Conservation (phyloP, 2,797 vertebrate species). For the Decapterus maruadsi region DNA sequence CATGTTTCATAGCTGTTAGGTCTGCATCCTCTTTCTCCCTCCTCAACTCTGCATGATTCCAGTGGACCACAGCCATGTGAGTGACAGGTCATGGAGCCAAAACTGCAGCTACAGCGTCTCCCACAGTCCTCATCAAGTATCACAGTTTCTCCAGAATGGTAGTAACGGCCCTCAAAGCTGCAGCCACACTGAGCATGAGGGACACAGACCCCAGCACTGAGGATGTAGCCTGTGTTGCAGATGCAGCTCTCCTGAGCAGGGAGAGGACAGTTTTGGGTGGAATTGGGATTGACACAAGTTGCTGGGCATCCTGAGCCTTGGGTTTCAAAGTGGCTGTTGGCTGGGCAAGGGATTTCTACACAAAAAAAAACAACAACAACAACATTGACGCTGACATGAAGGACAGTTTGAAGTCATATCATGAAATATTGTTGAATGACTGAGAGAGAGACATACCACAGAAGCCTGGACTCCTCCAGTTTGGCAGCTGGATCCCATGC, state of each 20-base stretch:
- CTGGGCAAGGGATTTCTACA: slow-evolving; percentile 74
- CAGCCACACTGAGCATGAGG: slow-evolving; percentile 78
- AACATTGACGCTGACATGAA: fast-evolving
- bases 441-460: slow-evolving; percentile 75
- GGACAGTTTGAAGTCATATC: fast-evolving
- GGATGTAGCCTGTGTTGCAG: slow-evolving; percentile 77
- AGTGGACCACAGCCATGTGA: slow-evolving; percentile 20
- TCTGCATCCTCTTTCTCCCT: slow-evolving; percentile 74
- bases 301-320: slow-evolving; percentile 76
- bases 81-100: slow-evolving; percentile 31
- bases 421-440: not conserved
- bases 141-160: slow-evolving; percentile 67
- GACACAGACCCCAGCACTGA: slow-evolving; percentile 75
- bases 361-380: not conserved
- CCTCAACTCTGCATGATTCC: slow-evolving; percentile 33
- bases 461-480: slow-evolving; percentile 74
- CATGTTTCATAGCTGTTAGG: slow-evolving; percentile 68
- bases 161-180: slow-evolving; percentile 72
- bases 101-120: slow-evolving; percentile 70
- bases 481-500: slow-evolving; percentile 48
- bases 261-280: slow-evolving; percentile 67
- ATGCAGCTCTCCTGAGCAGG: slow-evolving; percentile 74
- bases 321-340: slow-evolving; percentile 79
- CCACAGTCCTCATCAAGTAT: slow-evolving; percentile 67
- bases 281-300: slow-evolving; percentile 72